Percentiles rank a stretch among this genome's conserved stretches.
Evolutionary conservation across 1,140 invertebrate species (phyloP).

Genomic region (Kradibia gibbosae): DNA sequence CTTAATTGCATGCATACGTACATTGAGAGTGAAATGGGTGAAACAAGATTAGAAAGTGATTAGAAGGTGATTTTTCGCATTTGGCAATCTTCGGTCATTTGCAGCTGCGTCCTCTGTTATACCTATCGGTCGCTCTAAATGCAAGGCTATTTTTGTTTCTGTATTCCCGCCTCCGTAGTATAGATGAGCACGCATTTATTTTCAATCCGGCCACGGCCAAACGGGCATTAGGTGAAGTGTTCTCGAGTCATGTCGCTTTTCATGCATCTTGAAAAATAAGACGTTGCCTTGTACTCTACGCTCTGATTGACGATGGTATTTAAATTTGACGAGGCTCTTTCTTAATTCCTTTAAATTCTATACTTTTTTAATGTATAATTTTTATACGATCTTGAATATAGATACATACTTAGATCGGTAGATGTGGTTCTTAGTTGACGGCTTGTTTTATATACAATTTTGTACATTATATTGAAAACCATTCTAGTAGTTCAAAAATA

Average conservation of each 20-base stretch:
- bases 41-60: slow-evolving; percentile 51
- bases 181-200: slow-evolving; percentile 63
- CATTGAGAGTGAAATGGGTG: background rate
- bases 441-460: too few species aligned
- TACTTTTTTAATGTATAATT: too few species aligned
- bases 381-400: too few species aligned
- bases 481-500: too few species aligned
- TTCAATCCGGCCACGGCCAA: slow-evolving; percentile 72
- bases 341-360: too few species aligned
- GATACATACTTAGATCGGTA: too few species aligned
- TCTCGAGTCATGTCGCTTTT: slow-evolving; percentile 32
- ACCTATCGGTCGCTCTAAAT: slow-evolving; percentile 63
- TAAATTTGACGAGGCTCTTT: too few species aligned
- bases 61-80: slow-evolving; percentile 63
- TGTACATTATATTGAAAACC: too few species aligned
- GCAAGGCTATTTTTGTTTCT: slow-evolving; percentile 65
- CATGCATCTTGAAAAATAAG: background rate
- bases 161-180: slow-evolving; percentile 51
- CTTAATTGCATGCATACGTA: background rate
- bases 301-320: background rate
- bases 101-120: slow-evolving; percentile 52
- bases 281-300: background rate
- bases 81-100: slow-evolving; percentile 63
- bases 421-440: too few species aligned
- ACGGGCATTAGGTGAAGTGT: slow-evolving; percentile 49